Evolutionary conservation across 2,797 vertebrate genomes (phyloP), one percentile per base, ranked within the genome.

Genomic region (Thaleichthys pacificus): DNA sequence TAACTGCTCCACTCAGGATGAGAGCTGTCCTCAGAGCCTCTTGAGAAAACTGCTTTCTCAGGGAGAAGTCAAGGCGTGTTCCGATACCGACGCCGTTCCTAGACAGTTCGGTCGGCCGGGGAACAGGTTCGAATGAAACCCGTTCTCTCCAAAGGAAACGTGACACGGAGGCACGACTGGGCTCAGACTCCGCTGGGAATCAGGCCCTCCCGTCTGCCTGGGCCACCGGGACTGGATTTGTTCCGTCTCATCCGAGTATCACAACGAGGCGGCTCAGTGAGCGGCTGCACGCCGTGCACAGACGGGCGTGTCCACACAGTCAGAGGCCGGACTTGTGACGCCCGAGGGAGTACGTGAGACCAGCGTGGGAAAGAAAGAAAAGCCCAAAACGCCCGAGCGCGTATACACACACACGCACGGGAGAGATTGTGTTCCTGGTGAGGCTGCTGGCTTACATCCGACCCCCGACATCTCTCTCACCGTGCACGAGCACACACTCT

Each of bases 271-370:
- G 65, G 74, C 82, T 82, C 78, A 75, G 80, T 78, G 76, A 84
- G 78, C 73, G 69, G 3, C 62, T 21, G 30, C 32, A 19, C n/a
- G 22, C 58, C 58, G 35, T 35, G 65, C 71, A 68, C 78, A 75
- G 28, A 77, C 79, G 84, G 75, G 9, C 49, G 30, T 42, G 67
- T 70, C 38, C 65, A 75, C 82, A 80, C 68, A 61, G 82, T 84
- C 82, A 83, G 80, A 11, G 81, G 77, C 84, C 66, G 73, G 87
- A 89, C 89, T 90, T 88, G 89, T 91, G 89, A 89, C 88, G 86
- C 65, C 80, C 83, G 87, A n/a, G n/a, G 90, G 88, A 88, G 63
- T 54, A 63, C 77, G 70, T 65, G 76, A 14, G 84, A 87, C 86
- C 82, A 76, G 56, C 35, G 79, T 66, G 73, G 78, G 79, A 68